These are phyloP conservation scores for Enteromius viviparus DNA, from an alignment of 2,797 vertebrate genomes.

Conservation along the genomic window DNA sequence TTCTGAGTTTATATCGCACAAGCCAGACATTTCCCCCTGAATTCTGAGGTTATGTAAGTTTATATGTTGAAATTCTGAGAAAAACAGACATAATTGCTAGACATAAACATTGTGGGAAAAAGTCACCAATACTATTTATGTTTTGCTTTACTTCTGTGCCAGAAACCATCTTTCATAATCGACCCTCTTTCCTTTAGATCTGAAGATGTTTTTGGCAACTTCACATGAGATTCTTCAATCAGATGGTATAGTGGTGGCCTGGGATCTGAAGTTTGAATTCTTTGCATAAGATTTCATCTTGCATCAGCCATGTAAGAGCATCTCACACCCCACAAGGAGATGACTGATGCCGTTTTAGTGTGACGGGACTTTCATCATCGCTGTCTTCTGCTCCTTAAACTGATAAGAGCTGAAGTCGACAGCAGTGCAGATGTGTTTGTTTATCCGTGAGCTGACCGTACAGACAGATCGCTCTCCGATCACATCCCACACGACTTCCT, in stretches of 20 bases:
- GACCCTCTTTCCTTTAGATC: constrained; percentile 8
- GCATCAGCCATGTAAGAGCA: neutral
- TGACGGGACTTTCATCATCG: constrained; percentile 26
- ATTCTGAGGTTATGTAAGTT: neutral
- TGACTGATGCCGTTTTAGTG: constrained; percentile 22
- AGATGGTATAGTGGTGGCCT: constrained; percentile 4
- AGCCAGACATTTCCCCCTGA: neutral
- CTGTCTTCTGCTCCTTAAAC: constrained; percentile 32
- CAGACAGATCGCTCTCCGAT: neutral
- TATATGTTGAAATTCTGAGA: neutral
- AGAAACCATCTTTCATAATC: neutral
- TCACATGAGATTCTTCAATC: constrained; percentile 13
- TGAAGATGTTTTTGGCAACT: constrained; percentile 3
- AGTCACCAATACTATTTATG: neutral
- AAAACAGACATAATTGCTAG: neutral
- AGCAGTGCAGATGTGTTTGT: constrained; percentile 31
- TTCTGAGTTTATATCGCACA: neutral
- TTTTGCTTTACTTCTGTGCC: neutral
- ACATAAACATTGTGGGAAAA: neutral
- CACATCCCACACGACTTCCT: neutral
- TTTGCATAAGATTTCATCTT: constrained; percentile 10
- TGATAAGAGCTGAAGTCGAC: constrained; percentile 1
- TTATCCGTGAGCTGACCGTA: constrained; percentile 10
- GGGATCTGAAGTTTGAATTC: neutral
- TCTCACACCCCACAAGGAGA: constrained; percentile 2